Evolutionary conservation across 2,888 invertebrate species (phyloP), one percentile per base, ranked within the genome.

Genomic region (Atethmia centrago): DNA sequence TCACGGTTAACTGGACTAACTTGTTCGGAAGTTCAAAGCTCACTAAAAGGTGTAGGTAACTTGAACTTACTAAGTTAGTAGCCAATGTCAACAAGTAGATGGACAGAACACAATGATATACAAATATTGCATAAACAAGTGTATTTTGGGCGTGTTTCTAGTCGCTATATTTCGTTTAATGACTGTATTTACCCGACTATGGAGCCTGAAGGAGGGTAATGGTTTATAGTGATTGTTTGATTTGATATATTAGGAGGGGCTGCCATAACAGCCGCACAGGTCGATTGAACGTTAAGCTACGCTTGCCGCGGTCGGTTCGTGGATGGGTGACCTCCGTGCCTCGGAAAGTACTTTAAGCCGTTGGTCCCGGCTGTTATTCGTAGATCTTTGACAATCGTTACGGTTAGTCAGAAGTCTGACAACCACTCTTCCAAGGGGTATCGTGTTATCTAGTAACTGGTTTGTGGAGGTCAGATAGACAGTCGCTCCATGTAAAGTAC

Each of bases 61-160:
- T 63, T 59, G 68, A 72, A 63, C 71, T 65, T 70, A 71, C 77
- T 21, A 36, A 36, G 36, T 36, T 36, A 4, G 36, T 36, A 40
- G 47, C 58, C 62, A 69, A 73, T 77, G 89, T 89, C 85, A 88
- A 88, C 77, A 83, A 55, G 9, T 55, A 58, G 77, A 80, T 77
- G 85, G 87, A 87, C 81, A 79, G 58, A 75, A 16, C 71, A 66
- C 77, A 91, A 91, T 86, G 91, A 90, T 90, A 87, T 85, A 77
- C 89, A 92, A 91, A 92, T 87, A 91, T 79, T 80, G 70, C 62
- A 66, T 70, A 69, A 69, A 71, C 47, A 31, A 58, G 45, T n/a
- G 61, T 72, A 69, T 68, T 76, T 70, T 64, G 70, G 74, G 77
- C 10, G 77, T 51, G 80, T 59, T 51, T 42, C 49, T 45, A 19